These are phyloP conservation scores for Morphnarchus princeps DNA, from an alignment of 2,113 vertebrate species.

Conservation along the genomic window DNA sequence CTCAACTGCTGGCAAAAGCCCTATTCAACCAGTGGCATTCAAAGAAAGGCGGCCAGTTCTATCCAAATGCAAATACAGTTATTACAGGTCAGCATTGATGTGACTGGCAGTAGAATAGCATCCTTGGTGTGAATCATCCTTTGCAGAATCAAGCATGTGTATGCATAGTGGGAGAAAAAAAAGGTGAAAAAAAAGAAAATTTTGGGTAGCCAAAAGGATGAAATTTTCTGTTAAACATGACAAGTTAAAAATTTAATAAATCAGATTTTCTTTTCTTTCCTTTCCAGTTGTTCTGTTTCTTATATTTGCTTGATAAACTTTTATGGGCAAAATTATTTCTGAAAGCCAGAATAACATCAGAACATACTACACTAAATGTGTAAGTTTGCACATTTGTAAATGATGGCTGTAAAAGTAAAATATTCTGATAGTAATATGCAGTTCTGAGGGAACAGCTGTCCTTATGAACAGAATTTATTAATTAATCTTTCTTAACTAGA, in stretches of 20 bases:
- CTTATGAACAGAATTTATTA: not conserved
- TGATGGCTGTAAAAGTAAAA: not conserved
- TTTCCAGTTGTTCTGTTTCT: not conserved
- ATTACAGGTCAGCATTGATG: not conserved
- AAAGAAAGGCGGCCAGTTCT: not conserved
- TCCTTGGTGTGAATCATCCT: not conserved
- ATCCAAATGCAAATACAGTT: not conserved
- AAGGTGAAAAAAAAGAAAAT: accelerated
- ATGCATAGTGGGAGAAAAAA: not conserved
- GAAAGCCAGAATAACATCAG: not conserved
- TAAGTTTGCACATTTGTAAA: not conserved
- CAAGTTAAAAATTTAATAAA: not conserved
- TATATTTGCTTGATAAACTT: not conserved
- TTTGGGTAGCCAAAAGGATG: not conserved
- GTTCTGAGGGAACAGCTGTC: not conserved
- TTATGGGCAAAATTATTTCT: not conserved
- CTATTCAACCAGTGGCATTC: not conserved
- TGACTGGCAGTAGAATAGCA: not conserved
- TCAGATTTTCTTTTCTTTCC: not conserved
- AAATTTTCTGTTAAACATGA: not conserved
- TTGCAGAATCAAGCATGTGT: not conserved
- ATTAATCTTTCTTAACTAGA: not conserved
- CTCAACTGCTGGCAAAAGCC: not conserved
- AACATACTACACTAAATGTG: not conserved
- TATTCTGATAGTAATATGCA: not conserved